Conservation (phyloP, 2,113 vertebrate species). For the Strix uralensis region DNA sequence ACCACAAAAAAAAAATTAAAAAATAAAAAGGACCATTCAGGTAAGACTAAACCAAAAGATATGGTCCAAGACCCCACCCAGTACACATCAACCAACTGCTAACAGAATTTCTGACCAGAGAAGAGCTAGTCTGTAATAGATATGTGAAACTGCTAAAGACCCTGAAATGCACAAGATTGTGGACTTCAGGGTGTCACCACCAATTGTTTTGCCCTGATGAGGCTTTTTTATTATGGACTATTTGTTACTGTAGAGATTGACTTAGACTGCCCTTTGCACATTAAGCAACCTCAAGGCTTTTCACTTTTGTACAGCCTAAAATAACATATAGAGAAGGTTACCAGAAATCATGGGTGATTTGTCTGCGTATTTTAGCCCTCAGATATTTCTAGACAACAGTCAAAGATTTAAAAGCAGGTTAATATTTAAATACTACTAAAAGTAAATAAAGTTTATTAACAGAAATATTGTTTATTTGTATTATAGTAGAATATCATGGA, state of each 20-base stretch:
- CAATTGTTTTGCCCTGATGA: background rate
- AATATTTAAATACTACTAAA: background rate
- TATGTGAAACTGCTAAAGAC: background rate
- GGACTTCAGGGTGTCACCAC: background rate
- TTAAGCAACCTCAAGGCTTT: background rate
- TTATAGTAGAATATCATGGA: background rate
- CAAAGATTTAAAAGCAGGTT: background rate
- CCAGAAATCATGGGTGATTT: background rate
- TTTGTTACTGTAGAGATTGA: background rate
- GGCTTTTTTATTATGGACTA: background rate
- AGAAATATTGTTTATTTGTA: background rate
- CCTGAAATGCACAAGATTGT: background rate
- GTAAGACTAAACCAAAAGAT: background rate
- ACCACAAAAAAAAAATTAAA: background rate
- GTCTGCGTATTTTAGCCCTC: background rate
- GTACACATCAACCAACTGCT: background rate
- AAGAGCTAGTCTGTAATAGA: background rate
- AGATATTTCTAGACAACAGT: background rate
- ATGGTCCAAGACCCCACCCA: rapidly evolving
- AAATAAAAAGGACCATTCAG: background rate
- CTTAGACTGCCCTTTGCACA: background rate
- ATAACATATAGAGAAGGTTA: background rate
- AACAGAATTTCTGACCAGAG: background rate
- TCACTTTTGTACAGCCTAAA: background rate
- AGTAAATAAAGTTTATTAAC: background rate